Conservation (phyloP, 2,113 vertebrate species). For the Girardinichthys multiradiatus region DNA sequence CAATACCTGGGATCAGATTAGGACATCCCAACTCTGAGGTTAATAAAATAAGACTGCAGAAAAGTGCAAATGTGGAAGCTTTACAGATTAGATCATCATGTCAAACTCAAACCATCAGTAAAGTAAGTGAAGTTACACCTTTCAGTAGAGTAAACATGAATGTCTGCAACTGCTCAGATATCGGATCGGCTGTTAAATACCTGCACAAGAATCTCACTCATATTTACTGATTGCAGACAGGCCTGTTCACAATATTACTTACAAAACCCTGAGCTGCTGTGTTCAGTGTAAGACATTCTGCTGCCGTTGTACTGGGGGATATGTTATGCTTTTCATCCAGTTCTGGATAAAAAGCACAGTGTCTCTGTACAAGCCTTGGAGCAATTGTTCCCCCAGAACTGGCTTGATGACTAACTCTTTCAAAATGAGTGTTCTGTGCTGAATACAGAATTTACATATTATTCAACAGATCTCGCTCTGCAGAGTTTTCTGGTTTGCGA, state of each 20-base stretch:
- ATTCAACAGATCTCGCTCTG: slow-evolving; percentile 41
- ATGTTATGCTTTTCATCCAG: slow-evolving; percentile 21
- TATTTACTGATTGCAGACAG: not conserved
- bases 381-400: slow-evolving; percentile 37
- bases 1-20: too few relatives aligned
- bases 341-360: slow-evolving; percentile 36
- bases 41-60: too few relatives aligned
- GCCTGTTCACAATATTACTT: not conserved
- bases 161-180: not conserved
- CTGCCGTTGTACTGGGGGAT: slow-evolving; percentile 42
- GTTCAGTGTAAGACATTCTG: not conserved
- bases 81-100: too few relatives aligned
- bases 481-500: slow-evolving; percentile 23
- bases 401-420: slow-evolving; percentile 50
- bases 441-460: slow-evolving; percentile 43
- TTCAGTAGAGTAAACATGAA: too few relatives aligned
- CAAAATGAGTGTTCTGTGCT: slow-evolving; percentile 26
- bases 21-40: too few relatives aligned
- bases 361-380: slow-evolving; percentile 30
- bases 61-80: too few relatives aligned
- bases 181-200: not conserved
- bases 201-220: not conserved
- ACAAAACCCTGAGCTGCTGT: slow-evolving; percentile 9
- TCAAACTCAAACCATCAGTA: too few relatives aligned
- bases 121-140: too few relatives aligned